Evolutionary conservation across 2,797 vertebrate species (phyloP).

Genomic region (Chanos chanos): DNA sequence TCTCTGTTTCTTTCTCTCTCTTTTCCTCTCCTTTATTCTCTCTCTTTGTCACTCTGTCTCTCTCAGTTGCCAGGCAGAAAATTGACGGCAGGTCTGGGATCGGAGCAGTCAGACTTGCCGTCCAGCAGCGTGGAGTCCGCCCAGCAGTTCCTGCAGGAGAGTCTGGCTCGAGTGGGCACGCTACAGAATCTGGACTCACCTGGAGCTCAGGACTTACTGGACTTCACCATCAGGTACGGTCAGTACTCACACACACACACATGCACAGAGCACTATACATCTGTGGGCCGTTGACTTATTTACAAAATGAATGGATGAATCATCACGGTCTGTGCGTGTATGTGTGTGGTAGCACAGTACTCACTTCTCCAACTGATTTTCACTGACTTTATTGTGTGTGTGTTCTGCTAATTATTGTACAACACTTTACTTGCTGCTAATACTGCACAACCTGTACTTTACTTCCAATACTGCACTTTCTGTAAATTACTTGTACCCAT

Average conservation of each 20-base stretch:
- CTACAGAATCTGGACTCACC: slow-evolving; percentile 88
- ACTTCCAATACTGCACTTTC: too few species aligned
- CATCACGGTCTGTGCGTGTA: too few species aligned
- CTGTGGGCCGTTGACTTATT: too few species aligned
- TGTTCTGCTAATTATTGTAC: too few species aligned
- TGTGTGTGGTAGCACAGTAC: too few species aligned
- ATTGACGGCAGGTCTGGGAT: slow-evolving; percentile 57
- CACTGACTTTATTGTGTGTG: too few species aligned
- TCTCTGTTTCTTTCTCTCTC: neutral
- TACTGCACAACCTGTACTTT: too few species aligned
- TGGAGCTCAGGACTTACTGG: slow-evolving; percentile 88
- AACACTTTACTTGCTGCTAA: too few species aligned
- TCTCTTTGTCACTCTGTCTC: too few species aligned
- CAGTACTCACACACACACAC: neutral
- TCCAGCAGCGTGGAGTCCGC: slow-evolving; percentile 82
- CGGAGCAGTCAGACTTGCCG: slow-evolving; percentile 64
- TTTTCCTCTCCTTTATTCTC: neutral
- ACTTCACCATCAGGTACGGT: slow-evolving; percentile 88
- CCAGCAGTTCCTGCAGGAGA: slow-evolving; percentile 90
- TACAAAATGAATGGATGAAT: too few species aligned
- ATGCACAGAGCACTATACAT: neutral
- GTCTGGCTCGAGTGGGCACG: slow-evolving; percentile 83
- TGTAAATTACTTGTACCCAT: too few species aligned
- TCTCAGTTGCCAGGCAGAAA: slow-evolving; percentile 86
- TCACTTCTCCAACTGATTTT: too few species aligned